Conservation (phyloP, 2,797 vertebrate species). For the Knipowitschia caucasica region DNA sequence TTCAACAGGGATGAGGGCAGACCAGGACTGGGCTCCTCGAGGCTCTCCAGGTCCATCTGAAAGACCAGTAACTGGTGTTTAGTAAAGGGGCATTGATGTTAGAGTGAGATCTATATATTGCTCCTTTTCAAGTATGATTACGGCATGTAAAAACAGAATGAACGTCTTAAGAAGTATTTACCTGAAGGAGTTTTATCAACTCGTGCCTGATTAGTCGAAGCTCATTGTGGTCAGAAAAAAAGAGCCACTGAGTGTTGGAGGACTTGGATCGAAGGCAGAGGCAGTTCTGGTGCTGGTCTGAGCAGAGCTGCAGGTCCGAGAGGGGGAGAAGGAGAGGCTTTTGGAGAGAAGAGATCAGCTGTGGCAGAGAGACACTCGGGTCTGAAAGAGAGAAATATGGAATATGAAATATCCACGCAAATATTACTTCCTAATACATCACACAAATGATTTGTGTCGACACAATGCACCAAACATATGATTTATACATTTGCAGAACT, state of each 20-base stretch:
- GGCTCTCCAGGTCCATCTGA: neutral
- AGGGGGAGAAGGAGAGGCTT: slow-evolving; percentile 76
- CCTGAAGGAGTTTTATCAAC: slow-evolving; percentile 71
- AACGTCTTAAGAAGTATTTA: slow-evolving; percentile 21
- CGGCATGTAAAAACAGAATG: no score
- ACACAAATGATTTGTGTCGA: no score
- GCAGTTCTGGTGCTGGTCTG: slow-evolving; percentile 82
- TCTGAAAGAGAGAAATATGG: slow-evolving; percentile 28
- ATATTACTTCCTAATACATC: no score
- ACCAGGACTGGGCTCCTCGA: neutral
- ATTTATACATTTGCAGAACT: no score
- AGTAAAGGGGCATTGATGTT: neutral
- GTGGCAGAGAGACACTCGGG: slow-evolving; percentile 44
- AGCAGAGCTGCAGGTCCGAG: slow-evolving; percentile 75
- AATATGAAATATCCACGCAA: no score
- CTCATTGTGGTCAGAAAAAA: slow-evolving; percentile 80
- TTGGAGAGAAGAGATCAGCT: slow-evolving; percentile 76
- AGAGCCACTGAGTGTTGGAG: slow-evolving; percentile 68
- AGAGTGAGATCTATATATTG: neutral
- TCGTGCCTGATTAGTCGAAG: slow-evolving; percentile 67
- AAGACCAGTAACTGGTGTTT: slow-evolving; percentile 3
- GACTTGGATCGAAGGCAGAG: slow-evolving; percentile 76
- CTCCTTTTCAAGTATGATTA: neutral
- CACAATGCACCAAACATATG: no score
- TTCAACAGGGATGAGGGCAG: slow-evolving; percentile 83